A percentile compares a stretch with the other conserved stretches of the same genome.
These are phyloP conservation scores for Drosophila sulfurigaster DNA, from an alignment of 1,140 invertebrate species.

Conservation along the genomic window DNA sequence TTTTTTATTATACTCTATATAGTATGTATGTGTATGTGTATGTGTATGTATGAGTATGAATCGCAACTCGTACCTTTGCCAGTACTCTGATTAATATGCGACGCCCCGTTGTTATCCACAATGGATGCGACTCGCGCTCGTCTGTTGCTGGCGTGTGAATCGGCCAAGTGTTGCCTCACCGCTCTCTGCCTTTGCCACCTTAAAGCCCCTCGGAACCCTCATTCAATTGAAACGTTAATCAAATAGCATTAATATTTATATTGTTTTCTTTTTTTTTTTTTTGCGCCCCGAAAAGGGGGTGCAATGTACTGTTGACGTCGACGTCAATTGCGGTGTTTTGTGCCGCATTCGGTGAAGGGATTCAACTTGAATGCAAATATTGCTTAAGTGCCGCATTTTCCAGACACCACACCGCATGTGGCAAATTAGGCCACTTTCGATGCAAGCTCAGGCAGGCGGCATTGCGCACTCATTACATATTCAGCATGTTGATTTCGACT, in stretches of 20 bases:
- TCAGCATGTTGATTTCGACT: background rate
- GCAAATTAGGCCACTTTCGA: conserved; percentile 70
- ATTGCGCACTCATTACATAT: background rate
- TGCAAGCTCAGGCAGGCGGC: conserved; percentile 42
- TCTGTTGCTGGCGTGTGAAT: conserved; percentile 65
- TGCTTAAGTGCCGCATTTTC: conserved; percentile 40
- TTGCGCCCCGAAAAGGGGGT: conserved; percentile 10
- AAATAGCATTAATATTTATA: conserved; percentile 84
- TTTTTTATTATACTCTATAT: conserved; percentile 4
- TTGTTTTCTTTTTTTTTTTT: conserved; percentile 53
- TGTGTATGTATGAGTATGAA: conserved; percentile 2
- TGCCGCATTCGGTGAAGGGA: conserved; percentile 45
- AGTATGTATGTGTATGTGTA: background rate
- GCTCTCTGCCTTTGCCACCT: conserved; percentile 16
- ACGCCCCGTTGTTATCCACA: conserved; percentile 59
- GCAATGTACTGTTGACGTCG: conserved; percentile 26
- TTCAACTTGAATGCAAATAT: conserved; percentile 55
- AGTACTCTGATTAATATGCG: conserved; percentile 74
- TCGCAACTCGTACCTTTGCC: conserved; percentile 29
- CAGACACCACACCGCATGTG: conserved; percentile 60
- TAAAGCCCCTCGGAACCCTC: conserved; percentile 38
- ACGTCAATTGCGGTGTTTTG: conserved; percentile 64
- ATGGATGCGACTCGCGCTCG: conserved; percentile 11
- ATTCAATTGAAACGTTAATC: conserved; percentile 79
- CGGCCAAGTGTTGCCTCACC: conserved; percentile 65